Evolutionary conservation across 2,797 vertebrate species (phyloP).

Genomic region (Syncerus caffer): DNA sequence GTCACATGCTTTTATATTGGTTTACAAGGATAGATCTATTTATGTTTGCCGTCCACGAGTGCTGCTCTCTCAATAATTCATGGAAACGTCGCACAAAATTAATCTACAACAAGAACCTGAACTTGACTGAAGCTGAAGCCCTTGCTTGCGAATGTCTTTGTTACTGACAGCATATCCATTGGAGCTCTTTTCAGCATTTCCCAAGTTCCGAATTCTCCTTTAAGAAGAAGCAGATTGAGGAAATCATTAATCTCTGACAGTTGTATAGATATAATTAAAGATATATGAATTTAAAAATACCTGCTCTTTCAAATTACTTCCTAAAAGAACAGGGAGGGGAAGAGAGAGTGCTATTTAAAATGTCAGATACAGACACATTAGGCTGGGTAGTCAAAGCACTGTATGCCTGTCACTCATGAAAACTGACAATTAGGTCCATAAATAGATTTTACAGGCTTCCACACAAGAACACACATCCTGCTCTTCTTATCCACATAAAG

Average conservation of each 20-base stretch:
- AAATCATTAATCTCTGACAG: conserved; percentile 83
- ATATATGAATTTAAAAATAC: conserved; percentile 81
- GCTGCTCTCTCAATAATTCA: conserved; percentile 82
- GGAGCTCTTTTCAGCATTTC: conserved; percentile 66
- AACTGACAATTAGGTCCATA: conserved; percentile 77
- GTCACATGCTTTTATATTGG: conserved; percentile 57
- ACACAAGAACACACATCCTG: conserved; percentile 55
- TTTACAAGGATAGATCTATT: conserved; percentile 75
- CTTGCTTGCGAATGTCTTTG: conserved; percentile 68
- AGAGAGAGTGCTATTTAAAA: conserved; percentile 76
- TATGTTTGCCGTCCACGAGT: conserved; percentile 71
- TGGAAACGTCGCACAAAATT: conserved; percentile 77
- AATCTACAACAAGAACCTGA: conserved; percentile 77
- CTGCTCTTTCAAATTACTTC: conserved; percentile 80
- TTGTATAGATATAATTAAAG: conserved; percentile 83
- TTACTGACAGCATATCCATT: conserved; percentile 74
- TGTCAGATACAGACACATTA: conserved; percentile 60
- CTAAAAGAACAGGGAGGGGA: conserved; percentile 59
- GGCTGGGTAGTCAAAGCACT: conserved; percentile 67
- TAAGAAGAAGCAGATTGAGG: conserved; percentile 79
- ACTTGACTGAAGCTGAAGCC: conserved; percentile 76
- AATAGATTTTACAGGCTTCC: conserved; percentile 74
- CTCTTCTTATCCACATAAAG: conserved; percentile 13
- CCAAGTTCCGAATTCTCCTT: conserved; percentile 77
- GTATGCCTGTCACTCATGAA: conserved; percentile 72